phyloP scores from a whole-genome alignment of 2,113 vertebrate genomes.

The Lycaon pictus region DNA sequence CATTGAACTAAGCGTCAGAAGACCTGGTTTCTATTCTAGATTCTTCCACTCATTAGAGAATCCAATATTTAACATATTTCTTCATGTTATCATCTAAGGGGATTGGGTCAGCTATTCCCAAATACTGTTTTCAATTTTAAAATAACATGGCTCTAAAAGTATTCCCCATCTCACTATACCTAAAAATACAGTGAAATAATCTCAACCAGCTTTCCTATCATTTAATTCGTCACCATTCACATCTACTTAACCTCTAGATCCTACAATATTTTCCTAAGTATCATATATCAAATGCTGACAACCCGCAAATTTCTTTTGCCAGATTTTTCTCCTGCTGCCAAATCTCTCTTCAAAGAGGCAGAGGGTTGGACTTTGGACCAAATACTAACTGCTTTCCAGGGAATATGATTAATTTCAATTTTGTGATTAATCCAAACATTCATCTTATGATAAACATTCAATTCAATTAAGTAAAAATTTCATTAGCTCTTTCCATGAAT shows the following conservation, averaged over 20 bases:
- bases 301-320: background rate
- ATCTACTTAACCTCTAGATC: background rate
- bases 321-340: slow-evolving; percentile 7
- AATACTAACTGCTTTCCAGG: slow-evolving; percentile 37
- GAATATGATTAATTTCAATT: slow-evolving; percentile 26
- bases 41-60: background rate
- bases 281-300: background rate
- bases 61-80: background rate
- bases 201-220: background rate
- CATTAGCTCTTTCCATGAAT: background rate
- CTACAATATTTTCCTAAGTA: background rate
- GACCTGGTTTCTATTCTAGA: background rate
- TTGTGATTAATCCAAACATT: background rate
- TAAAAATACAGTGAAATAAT: background rate
- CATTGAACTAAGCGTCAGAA: background rate
- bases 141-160: background rate
- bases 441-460: background rate
- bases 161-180: background rate
- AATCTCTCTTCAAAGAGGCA: background rate
- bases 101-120: background rate
- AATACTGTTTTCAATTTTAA: background rate
- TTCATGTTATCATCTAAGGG: background rate
- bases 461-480: background rate
- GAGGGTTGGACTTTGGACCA: background rate
- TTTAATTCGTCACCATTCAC: background rate